phyloP scores from a whole-genome alignment of 2,113 vertebrate species.

The Mohoua ochrocephala region DNA sequence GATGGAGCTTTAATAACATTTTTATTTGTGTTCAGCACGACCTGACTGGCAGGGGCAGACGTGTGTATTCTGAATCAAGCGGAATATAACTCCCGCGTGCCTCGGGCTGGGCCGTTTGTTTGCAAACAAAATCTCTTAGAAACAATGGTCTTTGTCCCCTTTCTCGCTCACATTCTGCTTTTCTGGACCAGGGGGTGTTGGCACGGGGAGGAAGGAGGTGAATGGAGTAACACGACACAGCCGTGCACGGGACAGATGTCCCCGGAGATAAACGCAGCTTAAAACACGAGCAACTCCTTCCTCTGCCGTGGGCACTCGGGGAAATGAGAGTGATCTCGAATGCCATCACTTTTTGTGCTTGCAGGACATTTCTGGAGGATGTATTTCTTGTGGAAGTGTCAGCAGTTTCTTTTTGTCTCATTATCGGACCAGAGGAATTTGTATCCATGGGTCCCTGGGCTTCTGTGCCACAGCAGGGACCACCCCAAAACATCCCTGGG shows the following conservation, averaged over 20 bases:
- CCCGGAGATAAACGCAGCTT: not conserved
- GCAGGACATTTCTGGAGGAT: not conserved
- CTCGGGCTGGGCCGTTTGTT: not conserved
- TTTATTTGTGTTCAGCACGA: not conserved
- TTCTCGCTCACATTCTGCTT: not conserved
- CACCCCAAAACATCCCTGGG: not conserved
- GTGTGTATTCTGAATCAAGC: not conserved
- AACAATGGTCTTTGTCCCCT: not conserved
- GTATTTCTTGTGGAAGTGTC: not conserved
- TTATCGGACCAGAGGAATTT: not conserved
- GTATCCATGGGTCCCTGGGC: accelerated
- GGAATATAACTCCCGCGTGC: not conserved
- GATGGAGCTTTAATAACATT: not conserved
- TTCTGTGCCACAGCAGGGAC: not conserved
- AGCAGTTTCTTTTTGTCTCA: not conserved
- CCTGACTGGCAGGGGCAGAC: not conserved
- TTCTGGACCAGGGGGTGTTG: not conserved
- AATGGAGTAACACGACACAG: not conserved
- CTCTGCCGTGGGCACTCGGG: not conserved
- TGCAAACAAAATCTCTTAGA: not conserved
- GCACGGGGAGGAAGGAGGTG: not conserved
- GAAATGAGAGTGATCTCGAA: not conserved
- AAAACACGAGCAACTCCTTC: not conserved
- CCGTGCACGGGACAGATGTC: not conserved
- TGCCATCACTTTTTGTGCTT: not conserved